Evolutionary conservation across 2,113 vertebrate genomes (phyloP), one percentile per base, ranked within the genome.

Genomic region (Equus quagga): DNA sequence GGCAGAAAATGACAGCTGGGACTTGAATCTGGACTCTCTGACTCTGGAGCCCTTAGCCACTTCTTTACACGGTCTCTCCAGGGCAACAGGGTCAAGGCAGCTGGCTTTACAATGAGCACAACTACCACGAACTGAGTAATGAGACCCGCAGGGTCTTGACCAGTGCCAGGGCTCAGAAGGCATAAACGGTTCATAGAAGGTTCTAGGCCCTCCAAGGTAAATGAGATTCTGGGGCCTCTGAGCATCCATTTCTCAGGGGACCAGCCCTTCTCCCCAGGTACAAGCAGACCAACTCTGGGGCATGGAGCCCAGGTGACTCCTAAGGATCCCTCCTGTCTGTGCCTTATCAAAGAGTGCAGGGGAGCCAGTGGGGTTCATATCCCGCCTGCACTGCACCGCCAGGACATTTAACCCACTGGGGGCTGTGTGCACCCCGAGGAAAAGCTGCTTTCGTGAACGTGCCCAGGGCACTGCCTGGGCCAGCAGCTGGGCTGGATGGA

Each of bases 381-480:
- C 49, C 62, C 0, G 0, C 62, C 44, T 7, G 31, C 3, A 26
- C 24, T 3, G 58, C 31, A 5, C 44, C n/a, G 36, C n/a, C 5
- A 1, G 1, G 6, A 13, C 23, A 5, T 21, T n/a, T 17, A 11
- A 13, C n/a, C 6, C 17, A 5, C 1, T 1, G 2, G 13, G 11
- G 21, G 17, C 51, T 87, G 14, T 5, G 28, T 76, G 33, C 70
- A 36, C 73, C 56, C 81, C n/a, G 0, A 36, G 31, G 56, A 44
- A 83, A 73, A 75, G 65, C 28, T 2, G 0, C 26, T 33, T 86
- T 21, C 41, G 33, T 18, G 14, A n/a, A 58, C n/a, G 33, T 2
- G 15, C 54, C 28, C 13, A 2, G 78, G 73, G 46, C 5, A 3
- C 60, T 0, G 0, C 4, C 0, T 5, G 24, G 36, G 36, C 36